Percentiles rank a stretch among this genome's conserved stretches.
Evolutionary conservation across 1,140 invertebrate species (phyloP).

Genomic region (Calycopis cecrops): DNA sequence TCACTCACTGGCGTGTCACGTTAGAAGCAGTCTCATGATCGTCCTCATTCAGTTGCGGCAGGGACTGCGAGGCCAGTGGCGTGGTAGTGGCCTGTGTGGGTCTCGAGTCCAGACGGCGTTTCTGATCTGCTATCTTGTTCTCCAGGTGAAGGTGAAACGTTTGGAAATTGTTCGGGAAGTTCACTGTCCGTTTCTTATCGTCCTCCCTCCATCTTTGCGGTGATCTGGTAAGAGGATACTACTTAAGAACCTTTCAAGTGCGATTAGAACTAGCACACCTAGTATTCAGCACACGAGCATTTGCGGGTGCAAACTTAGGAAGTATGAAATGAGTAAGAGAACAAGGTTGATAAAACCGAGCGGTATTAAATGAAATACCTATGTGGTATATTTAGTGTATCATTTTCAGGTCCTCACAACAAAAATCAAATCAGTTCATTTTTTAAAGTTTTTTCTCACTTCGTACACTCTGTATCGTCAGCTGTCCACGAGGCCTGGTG

Average conservation of each 20-base stretch:
- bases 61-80: constrained; percentile 36
- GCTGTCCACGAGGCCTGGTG: too few relatives aligned
- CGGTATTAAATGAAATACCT: too few relatives aligned
- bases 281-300: too few relatives aligned
- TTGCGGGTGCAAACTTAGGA: too few relatives aligned
- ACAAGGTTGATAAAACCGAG: too few relatives aligned
- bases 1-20: constrained; percentile 21
- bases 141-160: constrained; percentile 48
- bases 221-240: constrained; percentile 25
- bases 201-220: constrained; percentile 26
- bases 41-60: constrained; percentile 38
- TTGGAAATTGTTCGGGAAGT: constrained; percentile 48
- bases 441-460: too few relatives aligned
- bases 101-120: constrained; percentile 42
- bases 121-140: constrained; percentile 54
- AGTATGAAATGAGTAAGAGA: too few relatives aligned
- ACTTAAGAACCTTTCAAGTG: background rate
- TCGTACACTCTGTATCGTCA: too few relatives aligned
- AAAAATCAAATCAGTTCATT: too few relatives aligned
- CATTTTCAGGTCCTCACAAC: too few relatives aligned
- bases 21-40: constrained; percentile 16
- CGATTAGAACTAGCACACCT: too few relatives aligned
- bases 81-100: constrained; percentile 33
- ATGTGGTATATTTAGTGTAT: too few relatives aligned
- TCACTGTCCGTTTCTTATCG: constrained; percentile 49